Evolutionary conservation across 1,140 invertebrate species (phyloP), one percentile per base, ranked within the genome.

Genomic region (Holotrichia oblita): DNA sequence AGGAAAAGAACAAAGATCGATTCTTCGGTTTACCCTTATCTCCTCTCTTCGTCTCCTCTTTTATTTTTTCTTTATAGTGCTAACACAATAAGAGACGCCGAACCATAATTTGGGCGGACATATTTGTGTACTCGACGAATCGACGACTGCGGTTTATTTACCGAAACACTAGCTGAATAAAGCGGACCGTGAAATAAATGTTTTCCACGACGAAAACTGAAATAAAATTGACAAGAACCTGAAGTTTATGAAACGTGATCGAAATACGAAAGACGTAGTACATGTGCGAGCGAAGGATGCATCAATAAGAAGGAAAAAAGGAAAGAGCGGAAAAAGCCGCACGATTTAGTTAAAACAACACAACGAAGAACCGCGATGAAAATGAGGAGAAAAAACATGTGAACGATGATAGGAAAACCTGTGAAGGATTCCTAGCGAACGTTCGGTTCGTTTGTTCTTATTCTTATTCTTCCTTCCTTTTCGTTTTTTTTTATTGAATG

Each of bases 161-260:
- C 61, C 61, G 61, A 69, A 69, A 69, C 61, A 69, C 61, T 69
- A 69, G 61, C 61, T 69, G 61, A 69, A 69, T 69, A 69, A 69
- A 69, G 61, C 20, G 61, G 61, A 34, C 61, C 22, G 22, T 69
- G 61, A 69, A 69, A 69, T 69, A 69, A 69, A 22, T 69, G 61
- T 69, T 69, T 69, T 69, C 27, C 61, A 34, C 61, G 61, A 69
- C 61, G 61, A 69, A 24, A 69, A 69, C 61, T 69, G 61, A 69
- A 69, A 69, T 69, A 69, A 69, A 69, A 69, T 69, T 69, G 61
- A 69, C 61, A 69, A 69, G 61, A 69, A 69, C 61, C 61, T 69
- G 61, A 14, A 69, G 61, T 69, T 69, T 69, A 69, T 69, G 61
- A 69, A 69, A 69, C 61, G 61, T 69, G 61, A 69, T 69, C 61